Base-by-base conservation (phyloP, 37 sponge, comb jelly and placozoan species). In the Corticium candelabrum region DNA sequence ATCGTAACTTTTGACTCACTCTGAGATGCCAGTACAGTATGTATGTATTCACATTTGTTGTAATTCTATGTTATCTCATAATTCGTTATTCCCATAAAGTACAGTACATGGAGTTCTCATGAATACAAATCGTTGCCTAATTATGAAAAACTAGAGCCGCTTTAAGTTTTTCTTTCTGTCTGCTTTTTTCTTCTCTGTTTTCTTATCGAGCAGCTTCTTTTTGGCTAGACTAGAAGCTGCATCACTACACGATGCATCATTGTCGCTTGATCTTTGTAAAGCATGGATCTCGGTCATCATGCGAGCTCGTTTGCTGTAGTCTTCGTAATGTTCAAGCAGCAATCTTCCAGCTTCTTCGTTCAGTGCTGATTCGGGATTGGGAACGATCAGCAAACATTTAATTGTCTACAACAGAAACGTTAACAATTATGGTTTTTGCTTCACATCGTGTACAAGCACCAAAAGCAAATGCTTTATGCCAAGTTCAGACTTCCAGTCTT, bases 301-400 rank as follows among this genome's bases (percentile, higher is more conserved):
- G 35, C 75, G 38, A 1, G 97, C 97, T 15, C 83, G 82, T 30
- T 85, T 83, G 31, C 84, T 87, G 78, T 90, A 96, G 35, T 90
- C 89, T 0, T 90, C 89, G 76, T 96, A 96, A 5, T 86, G 84
- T 75, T 96, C 97, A 30, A 90, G 85, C 0, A 96, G 76, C 40
- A 96, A 74, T 40, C 78, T 88, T 3, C 97, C 97, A 21, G 97
- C 97, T 69, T 96, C 97, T 68, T 96, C 97, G 50, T 96, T 96
- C n/a, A 96, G 84, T 35, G 97, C 97, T n/a, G 97, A 96, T 34
- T 93, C 94, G 35, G 97, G 93, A 74, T 96, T 96, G 34, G 97
- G 97, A 73, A 88, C 87, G 69, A 96, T 96, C 56, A 96, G 94
- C 71, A 96, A 82, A 50, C 97, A 96, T 38, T 93, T 93, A 35